phyloP scores from a whole-genome alignment of 1,140 invertebrate genomes.

The Drosophila trapezifrons region DNA sequence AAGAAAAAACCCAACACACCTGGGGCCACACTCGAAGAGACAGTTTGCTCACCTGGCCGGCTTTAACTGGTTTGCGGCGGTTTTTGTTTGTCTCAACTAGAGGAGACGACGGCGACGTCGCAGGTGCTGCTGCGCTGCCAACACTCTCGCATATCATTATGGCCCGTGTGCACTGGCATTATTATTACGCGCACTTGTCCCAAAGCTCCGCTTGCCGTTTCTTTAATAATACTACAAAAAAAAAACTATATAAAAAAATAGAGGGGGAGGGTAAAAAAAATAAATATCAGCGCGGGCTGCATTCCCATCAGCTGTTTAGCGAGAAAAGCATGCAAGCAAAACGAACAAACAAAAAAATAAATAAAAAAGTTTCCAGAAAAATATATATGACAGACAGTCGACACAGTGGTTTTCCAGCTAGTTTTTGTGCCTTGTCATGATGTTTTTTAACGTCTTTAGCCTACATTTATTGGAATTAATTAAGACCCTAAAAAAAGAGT shows the following conservation, averaged over 20 bases:
- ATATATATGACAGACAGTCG: neutral
- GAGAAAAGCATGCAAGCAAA: conserved; percentile 28
- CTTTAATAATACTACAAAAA: conserved; percentile 14
- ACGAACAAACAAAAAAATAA: conserved; percentile 8
- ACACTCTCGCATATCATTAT: conserved; percentile 60
- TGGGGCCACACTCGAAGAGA: conserved; percentile 42
- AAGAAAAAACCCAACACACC: conserved; percentile 27
- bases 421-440: conserved; percentile 15
- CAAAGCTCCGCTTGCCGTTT: conserved; percentile 37
- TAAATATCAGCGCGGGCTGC: neutral
- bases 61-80: conserved; percentile 74
- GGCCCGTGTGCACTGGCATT: conserved; percentile 40
- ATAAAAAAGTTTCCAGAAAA: conserved; percentile 6
- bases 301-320: conserved; percentile 49
- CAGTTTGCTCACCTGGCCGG: conserved; percentile 42
- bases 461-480: neutral
- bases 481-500: neutral
- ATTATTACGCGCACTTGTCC: conserved; percentile 57
- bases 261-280: neutral
- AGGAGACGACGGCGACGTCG: conserved; percentile 6
- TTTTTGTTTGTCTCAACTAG: conserved; percentile 49
- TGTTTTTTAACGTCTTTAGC: neutral
- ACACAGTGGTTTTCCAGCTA: conserved; percentile 19
- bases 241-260: neutral
- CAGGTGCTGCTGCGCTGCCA: conserved; percentile 6